Evolutionary conservation across 1,140 invertebrate species (phyloP).

Genomic region (Stegodyphus dumicola): DNA sequence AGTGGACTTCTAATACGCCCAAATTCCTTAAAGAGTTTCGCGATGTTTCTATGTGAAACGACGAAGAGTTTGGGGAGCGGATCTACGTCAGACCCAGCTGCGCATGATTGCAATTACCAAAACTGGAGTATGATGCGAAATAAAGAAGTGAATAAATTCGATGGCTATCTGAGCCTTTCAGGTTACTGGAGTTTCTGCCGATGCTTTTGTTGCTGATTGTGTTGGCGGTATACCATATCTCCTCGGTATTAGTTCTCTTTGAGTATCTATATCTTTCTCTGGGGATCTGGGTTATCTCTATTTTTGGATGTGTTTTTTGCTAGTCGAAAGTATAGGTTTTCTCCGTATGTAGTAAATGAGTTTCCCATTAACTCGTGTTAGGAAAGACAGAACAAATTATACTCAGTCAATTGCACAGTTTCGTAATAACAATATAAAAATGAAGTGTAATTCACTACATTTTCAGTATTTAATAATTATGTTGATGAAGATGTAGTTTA

Average conservation of each 20-base stretch:
- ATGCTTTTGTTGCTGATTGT: constrained; percentile 38
- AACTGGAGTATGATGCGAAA: constrained; percentile 9
- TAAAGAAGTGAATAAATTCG: constrained; percentile 36
- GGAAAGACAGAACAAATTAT: no score
- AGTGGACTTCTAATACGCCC: constrained; percentile 31
- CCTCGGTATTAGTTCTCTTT: constrained; percentile 43
- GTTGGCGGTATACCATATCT: constrained; percentile 39
- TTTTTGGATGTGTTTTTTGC: no score
- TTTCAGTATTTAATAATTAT: no score
- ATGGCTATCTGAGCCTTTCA: constrained; percentile 6
- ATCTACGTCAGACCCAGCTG: constrained; percentile 40
- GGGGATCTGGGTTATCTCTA: no score
- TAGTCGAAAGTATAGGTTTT: no score
- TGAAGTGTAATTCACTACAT: no score
- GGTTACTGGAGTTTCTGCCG: constrained; percentile 34
- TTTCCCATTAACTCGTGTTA: no score
- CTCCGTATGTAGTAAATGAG: no score
- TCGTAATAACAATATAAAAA: no score
- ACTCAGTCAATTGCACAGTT: no score
- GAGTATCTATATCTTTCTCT: constrained; percentile 25
- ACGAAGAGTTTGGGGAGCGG: constrained; percentile 24
- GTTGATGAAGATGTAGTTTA: no score
- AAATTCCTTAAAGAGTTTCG: constrained; percentile 38
- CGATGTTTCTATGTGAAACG: constrained; percentile 13
- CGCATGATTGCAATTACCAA: constrained; percentile 43